phyloP scores from a whole-genome alignment of 2,113 vertebrate species.

The Zapornia atra region DNA sequence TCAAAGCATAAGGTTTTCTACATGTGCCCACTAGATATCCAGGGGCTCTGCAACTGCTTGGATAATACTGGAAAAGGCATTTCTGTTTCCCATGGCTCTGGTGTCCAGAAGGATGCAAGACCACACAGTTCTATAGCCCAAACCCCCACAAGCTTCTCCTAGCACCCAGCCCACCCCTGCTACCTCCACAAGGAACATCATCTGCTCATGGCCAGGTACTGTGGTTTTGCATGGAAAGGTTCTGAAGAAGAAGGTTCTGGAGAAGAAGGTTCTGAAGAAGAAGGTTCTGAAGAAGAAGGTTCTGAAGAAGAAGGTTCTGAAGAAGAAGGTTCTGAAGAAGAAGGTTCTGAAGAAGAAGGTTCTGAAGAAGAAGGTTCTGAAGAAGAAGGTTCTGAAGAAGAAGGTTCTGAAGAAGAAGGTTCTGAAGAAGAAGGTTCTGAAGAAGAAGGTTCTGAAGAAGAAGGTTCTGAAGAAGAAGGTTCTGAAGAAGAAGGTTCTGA shows the following conservation, averaged over 20 bases:
- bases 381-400: not conserved
- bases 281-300: not conserved
- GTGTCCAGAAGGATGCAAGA: not conserved
- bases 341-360: no score
- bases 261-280: no score
- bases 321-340: not conserved
- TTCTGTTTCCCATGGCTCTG: accelerated
- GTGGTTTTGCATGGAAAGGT: no score
- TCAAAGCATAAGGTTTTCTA: not conserved
- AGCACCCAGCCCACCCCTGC: not conserved
- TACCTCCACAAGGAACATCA: not conserved
- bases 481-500: no score
- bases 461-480: not conserved
- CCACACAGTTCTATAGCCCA: not conserved
- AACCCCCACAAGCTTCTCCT: accelerated
- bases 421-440: not conserved
- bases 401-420: not conserved
- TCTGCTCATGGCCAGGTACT: not conserved
- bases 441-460: no score
- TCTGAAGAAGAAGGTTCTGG: no score
- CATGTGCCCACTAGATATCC: not conserved
- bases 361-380: not conserved
- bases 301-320: no score
- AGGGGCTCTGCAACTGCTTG: not conserved
- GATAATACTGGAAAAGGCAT: not conserved